These are phyloP conservation scores for Cantharis nigra DNA, from an alignment of 2,888 invertebrate genomes.

Conservation along the genomic window DNA sequence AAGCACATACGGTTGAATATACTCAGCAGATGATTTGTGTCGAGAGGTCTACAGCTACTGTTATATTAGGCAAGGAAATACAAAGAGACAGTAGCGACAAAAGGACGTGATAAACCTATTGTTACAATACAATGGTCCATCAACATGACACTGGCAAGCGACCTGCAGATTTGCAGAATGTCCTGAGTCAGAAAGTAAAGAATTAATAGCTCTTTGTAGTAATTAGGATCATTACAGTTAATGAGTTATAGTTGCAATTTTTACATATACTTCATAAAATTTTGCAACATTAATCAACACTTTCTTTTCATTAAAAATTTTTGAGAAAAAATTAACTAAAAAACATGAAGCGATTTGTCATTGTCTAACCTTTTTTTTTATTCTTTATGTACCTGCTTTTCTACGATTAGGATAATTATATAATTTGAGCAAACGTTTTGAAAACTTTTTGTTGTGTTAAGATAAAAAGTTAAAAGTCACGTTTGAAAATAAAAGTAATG, in stretches of 20 bases:
- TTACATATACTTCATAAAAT: neutral
- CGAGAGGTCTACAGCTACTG: constrained; percentile 45
- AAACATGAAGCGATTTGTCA: constrained; percentile 12
- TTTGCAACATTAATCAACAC: neutral
- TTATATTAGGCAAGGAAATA: constrained; percentile 42
- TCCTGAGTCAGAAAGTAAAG: constrained; percentile 14
- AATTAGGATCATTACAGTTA: neutral
- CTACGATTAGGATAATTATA: constrained; percentile 25
- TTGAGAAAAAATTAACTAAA: neutral
- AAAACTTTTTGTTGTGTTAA: constrained; percentile 26
- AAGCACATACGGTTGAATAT: constrained; percentile 23
- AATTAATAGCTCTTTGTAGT: neutral
- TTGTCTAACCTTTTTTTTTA: constrained; percentile 17
- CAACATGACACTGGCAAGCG: constrained; percentile 51
- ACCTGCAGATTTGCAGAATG: constrained; percentile 35
- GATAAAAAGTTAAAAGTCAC: constrained; percentile 28
- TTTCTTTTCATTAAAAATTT: neutral
- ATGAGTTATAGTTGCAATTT: neutral
- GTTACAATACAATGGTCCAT: constrained; percentile 54
- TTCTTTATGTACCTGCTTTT: constrained; percentile 17
- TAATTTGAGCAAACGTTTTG: constrained; percentile 28
- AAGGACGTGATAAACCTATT: constrained; percentile 54
- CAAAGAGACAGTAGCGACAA: constrained; percentile 49
- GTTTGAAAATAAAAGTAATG: constrained; percentile 45
- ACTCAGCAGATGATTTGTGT: constrained; percentile 45